These are phyloP conservation scores for Novumbra hubbsi DNA, from an alignment of 2,797 vertebrate species.

Conservation along the genomic window DNA sequence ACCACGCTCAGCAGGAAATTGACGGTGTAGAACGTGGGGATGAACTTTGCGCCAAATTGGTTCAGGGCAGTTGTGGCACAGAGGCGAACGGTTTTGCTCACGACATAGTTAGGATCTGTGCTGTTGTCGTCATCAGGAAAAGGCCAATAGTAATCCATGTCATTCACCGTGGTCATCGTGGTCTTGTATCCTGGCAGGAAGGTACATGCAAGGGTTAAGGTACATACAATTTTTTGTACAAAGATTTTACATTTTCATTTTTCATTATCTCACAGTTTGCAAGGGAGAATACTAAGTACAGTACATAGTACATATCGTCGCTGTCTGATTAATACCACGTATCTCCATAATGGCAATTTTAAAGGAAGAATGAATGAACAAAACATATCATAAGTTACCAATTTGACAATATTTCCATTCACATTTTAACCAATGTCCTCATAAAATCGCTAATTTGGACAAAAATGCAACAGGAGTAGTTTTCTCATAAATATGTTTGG, in stretches of 20 bases:
- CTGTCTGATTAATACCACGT: too few species aligned
- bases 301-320: too few species aligned
- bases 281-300: not conserved
- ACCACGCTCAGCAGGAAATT: conserved; percentile 74
- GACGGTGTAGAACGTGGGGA: conserved; percentile 70
- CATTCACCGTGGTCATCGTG: not conserved
- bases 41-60: conserved; percentile 61
- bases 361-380: too few species aligned
- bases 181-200: not conserved
- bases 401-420: too few species aligned
- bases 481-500: too few species aligned
- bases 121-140: not conserved
- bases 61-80: conserved; percentile 54
- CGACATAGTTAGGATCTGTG: conserved; percentile 27
- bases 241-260: not conserved
- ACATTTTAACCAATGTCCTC: too few species aligned
- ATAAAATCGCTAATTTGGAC: too few species aligned
- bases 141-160: rapidly evolving
- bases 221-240: too few species aligned
- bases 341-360: too few species aligned
- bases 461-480: too few species aligned
- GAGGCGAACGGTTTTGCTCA: conserved; percentile 9
- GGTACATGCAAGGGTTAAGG: too few species aligned
- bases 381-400: too few species aligned
- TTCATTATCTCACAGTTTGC: not conserved